phyloP scores from a whole-genome alignment of 1,140 invertebrate genomes.

The Phortica variegata region DNA sequence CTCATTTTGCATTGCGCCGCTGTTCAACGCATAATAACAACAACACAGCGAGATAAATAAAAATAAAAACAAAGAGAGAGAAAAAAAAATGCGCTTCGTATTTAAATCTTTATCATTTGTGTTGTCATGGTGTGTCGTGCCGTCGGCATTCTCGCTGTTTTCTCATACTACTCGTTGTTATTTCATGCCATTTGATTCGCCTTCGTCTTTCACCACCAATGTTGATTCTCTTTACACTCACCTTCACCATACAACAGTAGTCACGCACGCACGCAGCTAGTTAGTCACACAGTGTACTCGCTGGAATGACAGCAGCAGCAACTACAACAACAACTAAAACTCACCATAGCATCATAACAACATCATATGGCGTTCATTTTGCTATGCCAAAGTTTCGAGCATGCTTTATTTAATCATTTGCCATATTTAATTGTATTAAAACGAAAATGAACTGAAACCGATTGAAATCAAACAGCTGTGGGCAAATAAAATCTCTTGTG shows the following conservation, averaged over 20 bases:
- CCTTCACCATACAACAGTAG: constrained; percentile 39
- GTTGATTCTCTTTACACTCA: constrained; percentile 23
- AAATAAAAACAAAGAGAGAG: too few relatives aligned
- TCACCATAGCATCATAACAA: constrained; percentile 29
- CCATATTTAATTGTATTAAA: constrained; percentile 55
- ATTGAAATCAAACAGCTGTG: constrained; percentile 36
- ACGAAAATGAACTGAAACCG: constrained; percentile 54
- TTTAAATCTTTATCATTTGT: too few relatives aligned
- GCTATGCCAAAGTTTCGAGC: constrained; percentile 2
- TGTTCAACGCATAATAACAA: too few relatives aligned
- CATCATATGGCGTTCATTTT: not conserved
- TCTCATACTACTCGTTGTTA: too few relatives aligned
- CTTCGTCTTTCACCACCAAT: not conserved
- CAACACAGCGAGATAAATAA: too few relatives aligned
- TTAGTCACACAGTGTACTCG: too few relatives aligned
- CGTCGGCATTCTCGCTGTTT: too few relatives aligned
- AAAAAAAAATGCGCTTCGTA: too few relatives aligned
- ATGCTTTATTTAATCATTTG: constrained; percentile 50
- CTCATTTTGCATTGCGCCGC: too few relatives aligned
- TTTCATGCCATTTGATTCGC: not conserved
- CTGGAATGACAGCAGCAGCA: too few relatives aligned
- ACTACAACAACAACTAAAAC: constrained; percentile 18
- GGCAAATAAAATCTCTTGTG: not conserved
- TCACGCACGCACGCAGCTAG: too few relatives aligned
- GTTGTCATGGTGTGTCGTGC: too few relatives aligned